Evolutionary conservation across 2,888 invertebrate species (phyloP).

Genomic region (Hirtodrosophila histrioides): DNA sequence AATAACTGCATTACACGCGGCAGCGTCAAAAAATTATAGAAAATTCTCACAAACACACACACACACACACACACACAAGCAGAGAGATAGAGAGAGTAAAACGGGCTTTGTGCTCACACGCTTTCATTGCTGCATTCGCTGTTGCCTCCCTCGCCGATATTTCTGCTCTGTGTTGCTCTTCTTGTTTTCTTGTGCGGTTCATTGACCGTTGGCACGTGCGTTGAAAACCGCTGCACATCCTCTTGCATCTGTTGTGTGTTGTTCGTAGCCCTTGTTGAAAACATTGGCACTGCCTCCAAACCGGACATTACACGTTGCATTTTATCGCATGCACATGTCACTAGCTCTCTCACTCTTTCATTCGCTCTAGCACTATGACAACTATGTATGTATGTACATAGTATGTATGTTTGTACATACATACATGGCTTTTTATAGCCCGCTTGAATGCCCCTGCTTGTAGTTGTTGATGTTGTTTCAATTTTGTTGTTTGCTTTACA

Average conservation of each 20-base stretch:
- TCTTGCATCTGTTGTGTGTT: conserved; percentile 48
- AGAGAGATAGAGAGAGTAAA: not conserved
- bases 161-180: conserved; percentile 5
- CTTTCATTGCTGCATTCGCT: conserved; percentile 35
- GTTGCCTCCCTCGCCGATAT: conserved; percentile 18
- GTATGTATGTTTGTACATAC: not conserved
- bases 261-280: conserved; percentile 59
- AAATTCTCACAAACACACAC: no score
- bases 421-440: conserved; percentile 51
- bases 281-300: conserved; percentile 73
- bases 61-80: no score
- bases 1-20: conserved; percentile 75
- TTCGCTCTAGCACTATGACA: conserved; percentile 43
- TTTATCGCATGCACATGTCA: conserved; percentile 77
- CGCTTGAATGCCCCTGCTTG: not conserved
- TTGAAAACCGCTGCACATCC: conserved; percentile 76
- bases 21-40: conserved; percentile 26
- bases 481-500: conserved; percentile 56
- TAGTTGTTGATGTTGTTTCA: conserved; percentile 36
- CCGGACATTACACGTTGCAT: conserved; percentile 66
- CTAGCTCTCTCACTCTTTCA: conserved; percentile 29
- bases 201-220: conserved; percentile 78
- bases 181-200: conserved; percentile 63
- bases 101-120: conserved; percentile 19
- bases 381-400: conserved; percentile 24